Base-by-base conservation (phyloP, 2,113 vertebrate genomes). In the Corydoras sp. region DNA sequence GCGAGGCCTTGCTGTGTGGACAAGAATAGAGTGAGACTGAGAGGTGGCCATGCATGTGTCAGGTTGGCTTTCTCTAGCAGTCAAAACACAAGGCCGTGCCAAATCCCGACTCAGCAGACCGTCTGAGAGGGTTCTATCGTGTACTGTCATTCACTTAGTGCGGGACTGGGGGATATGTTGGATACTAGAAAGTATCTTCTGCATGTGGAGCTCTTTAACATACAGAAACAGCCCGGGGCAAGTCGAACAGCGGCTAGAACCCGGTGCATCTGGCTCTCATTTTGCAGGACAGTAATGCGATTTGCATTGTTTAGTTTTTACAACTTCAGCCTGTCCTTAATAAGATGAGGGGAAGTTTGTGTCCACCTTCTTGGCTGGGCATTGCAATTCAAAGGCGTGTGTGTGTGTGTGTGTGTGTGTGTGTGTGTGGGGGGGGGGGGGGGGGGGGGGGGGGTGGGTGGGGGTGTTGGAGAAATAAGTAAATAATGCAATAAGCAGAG, bases 251-350 rank as follows among this genome's bases (percentile, higher is more conserved):
- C 35, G 61, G 73, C 59, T 66, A 78, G 74, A 59, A 73, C 79
- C 50, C 79, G 80, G 76, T 80, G 73, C 71, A 81, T 86, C 86
- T 89, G 87, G 83, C 80, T 88, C 86, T 84, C 83, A 85, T 89
- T 90, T 89, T 61, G 85, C 77, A 24, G 84, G 82, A 87, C 66
- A 81, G 83, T 90, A 89, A 90, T 90, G 84, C 14, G 85, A 88
- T 90, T 90, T 89, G 83, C 81, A 86, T 85, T 89, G 88, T 90
- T 90, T 90, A 89, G 82, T 89, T 24, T 90, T 89, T 85, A 86
- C 83, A 88, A 85, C 82, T 87, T 81, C 75, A 85, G 81, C 80
- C 84, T 83, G 81, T 77, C 82, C 76, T 30, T 80, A 81, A 71
- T 81, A 85, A 85, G 75, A 81, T 65, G 58, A 73, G 62, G 32